Percentiles rank a stretch among this genome's conserved stretches.
Evolutionary conservation across 2,797 vertebrate genomes (phyloP).

Genomic region (Pipistrellus pipistrellus): DNA sequence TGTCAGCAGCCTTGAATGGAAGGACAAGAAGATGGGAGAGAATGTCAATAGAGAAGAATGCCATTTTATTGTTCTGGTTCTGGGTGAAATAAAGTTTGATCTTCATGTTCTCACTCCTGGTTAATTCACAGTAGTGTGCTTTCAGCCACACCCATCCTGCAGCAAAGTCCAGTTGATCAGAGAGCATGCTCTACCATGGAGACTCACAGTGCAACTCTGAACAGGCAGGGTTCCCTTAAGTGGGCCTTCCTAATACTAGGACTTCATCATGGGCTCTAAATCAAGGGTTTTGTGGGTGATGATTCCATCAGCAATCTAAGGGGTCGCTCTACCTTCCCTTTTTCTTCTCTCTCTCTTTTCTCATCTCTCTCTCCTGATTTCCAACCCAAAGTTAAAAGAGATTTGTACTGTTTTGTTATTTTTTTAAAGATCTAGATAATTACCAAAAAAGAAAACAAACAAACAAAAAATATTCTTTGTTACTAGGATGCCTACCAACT

Average conservation of each 20-base stretch:
- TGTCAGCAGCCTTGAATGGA: conserved; percentile 20
- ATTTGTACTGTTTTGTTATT: not conserved
- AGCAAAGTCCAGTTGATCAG: not conserved
- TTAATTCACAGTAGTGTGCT: conserved; percentile 49
- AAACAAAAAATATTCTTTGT: not conserved
- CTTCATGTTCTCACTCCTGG: not conserved
- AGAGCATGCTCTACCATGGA: not conserved
- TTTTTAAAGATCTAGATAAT: conserved; percentile 1
- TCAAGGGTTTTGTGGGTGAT: not conserved
- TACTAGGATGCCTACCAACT: not conserved
- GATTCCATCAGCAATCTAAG: not conserved
- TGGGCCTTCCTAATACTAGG: not conserved
- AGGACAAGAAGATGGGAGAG: conserved; percentile 60
- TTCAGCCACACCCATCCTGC: not conserved
- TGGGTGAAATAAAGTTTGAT: conserved; percentile 77
- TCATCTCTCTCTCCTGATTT: not conserved
- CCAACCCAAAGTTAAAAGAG: not conserved
- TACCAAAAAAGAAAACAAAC: not conserved
- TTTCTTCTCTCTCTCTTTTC: not conserved
- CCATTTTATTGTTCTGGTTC: not conserved
- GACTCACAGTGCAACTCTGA: not conserved
- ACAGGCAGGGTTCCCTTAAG: not conserved
- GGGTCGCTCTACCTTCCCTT: not conserved
- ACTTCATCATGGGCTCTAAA: fast-evolving
- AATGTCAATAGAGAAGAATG: conserved; percentile 40